A percentile compares a stretch with the other conserved stretches of the same genome.
phyloP scores from a whole-genome alignment of 2,888 invertebrate genomes.

The Anorthoa munda region DNA sequence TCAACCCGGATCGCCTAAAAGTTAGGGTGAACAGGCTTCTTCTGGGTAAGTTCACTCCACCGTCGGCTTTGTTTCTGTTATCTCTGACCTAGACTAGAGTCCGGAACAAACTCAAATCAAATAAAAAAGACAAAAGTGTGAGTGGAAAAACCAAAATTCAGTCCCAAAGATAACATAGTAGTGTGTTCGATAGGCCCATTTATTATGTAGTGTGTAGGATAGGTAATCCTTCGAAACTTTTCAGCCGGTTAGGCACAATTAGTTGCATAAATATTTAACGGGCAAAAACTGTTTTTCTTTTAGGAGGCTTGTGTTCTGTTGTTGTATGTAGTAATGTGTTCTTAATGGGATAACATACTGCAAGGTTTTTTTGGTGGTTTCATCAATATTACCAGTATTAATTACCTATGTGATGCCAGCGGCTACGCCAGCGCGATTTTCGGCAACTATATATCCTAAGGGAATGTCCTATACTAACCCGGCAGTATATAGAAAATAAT shows the following conservation, averaged over 20 bases:
- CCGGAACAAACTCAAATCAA: too few species aligned
- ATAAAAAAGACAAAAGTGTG: background rate
- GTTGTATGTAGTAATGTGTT: background rate
- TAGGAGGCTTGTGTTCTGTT: background rate
- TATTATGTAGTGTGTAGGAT: too few species aligned
- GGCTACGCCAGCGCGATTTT: background rate
- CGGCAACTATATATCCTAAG: too few species aligned
- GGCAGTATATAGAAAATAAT: too few species aligned
- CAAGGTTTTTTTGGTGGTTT: background rate
- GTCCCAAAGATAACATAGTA: constrained; percentile 21
- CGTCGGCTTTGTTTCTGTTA: too few species aligned
- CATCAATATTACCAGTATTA: background rate
- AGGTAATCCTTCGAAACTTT: constrained; percentile 4
- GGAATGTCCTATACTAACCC: too few species aligned
- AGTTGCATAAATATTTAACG: background rate
- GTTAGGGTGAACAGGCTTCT: too few species aligned
- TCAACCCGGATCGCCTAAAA: too few species aligned
- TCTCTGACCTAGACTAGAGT: too few species aligned
- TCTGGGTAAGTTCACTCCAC: too few species aligned
- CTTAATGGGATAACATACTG: background rate
- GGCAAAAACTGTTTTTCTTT: constrained; percentile 1
- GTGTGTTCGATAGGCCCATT: constrained; percentile 4
- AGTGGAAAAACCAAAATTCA: background rate
- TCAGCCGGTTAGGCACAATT: background rate
- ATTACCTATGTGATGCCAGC: background rate